Conservation (phyloP, 1,140 invertebrate species). For the Papilio glaucus region DNA sequence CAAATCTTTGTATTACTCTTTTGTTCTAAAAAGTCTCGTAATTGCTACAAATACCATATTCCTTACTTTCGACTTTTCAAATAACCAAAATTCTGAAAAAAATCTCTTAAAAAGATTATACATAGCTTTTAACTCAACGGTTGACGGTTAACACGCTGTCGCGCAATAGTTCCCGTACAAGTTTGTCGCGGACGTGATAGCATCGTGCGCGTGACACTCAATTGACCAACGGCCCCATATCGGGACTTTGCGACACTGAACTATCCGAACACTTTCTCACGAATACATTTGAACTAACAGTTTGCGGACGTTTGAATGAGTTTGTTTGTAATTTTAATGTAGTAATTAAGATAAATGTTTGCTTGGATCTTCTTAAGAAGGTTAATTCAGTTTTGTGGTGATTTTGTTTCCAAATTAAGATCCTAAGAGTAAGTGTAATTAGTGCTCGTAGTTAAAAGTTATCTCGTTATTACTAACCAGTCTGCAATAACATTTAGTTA, state of each 20-base stretch:
- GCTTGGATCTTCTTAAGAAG: background rate
- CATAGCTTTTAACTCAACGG: conserved; percentile 4
- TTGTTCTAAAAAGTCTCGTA: too few species aligned
- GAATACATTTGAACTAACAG: conserved; percentile 40
- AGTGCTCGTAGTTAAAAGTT: too few species aligned
- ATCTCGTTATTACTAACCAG: too few species aligned
- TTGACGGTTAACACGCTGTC: background rate
- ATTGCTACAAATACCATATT: too few species aligned
- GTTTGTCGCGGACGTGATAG: conserved; percentile 36
- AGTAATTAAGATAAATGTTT: background rate
- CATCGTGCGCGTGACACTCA: conserved; percentile 45
- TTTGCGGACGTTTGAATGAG: conserved; percentile 41
- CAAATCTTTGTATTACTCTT: too few species aligned
- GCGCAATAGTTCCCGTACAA: conserved; percentile 29
- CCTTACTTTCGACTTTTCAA: too few species aligned
- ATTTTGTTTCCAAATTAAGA: too few species aligned
- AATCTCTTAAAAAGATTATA: background rate
- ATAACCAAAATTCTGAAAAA: too few species aligned
- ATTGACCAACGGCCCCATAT: conserved; percentile 66
- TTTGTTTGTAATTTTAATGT: background rate
- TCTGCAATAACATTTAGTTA: too few species aligned
- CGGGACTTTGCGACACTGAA: conserved; percentile 55
- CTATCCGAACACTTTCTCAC: conserved; percentile 52
- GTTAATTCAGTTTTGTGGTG: too few species aligned
- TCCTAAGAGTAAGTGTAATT: too few species aligned